Base-by-base conservation (phyloP, 1,140 invertebrate genomes). In the Drosophila subpulchrella region DNA sequence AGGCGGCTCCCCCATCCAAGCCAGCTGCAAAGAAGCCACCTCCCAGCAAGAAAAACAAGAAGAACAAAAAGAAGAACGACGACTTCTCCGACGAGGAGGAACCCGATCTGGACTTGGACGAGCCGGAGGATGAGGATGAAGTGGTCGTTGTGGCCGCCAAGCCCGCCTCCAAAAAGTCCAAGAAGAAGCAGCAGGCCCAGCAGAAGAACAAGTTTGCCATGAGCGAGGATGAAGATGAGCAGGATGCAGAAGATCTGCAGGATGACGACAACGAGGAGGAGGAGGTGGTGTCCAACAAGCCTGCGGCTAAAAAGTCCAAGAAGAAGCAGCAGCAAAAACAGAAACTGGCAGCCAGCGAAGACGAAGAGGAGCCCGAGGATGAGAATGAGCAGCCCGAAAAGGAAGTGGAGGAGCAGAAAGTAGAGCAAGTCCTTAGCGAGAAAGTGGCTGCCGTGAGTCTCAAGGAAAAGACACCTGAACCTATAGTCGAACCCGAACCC, bases 41-140 rank as follows among this genome's bases (percentile, higher is more conserved):
- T 24, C 71, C 86, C n/a, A 60, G 57, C 53, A 89, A 90, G 41
- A 92, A 91, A 17, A 92, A 71, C 93, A 91, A 92, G 47, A 92
- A 90, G 67, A 76, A 82, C 47, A 90, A 88, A 44, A 92, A 89
- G 68, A 89, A 90, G n/a, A 65, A 48, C 12, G 47, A 73, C n/a
- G 71, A 75, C 53, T 79, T 74, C 41, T 82, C 81, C 32, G 82
- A 86, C 44, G 77, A 91, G 1, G 67, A 83, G 20, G 70, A 78
- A 10, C 57, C 70, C 6, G 65, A 73, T 6, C 5, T 65, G 4
- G 61, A 78, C 20, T 36, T 75, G 7, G 61, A 56, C 7, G 61
- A 63, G 15, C 32, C 17, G 17, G 80, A 78, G 2, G 56, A 83
- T 39, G 67, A 63, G 0, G 66, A 74, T 1, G 62, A 73, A 47